phyloP scores from a whole-genome alignment of 2,797 vertebrate genomes.

The Parauchenoglanis ngamensis region DNA sequence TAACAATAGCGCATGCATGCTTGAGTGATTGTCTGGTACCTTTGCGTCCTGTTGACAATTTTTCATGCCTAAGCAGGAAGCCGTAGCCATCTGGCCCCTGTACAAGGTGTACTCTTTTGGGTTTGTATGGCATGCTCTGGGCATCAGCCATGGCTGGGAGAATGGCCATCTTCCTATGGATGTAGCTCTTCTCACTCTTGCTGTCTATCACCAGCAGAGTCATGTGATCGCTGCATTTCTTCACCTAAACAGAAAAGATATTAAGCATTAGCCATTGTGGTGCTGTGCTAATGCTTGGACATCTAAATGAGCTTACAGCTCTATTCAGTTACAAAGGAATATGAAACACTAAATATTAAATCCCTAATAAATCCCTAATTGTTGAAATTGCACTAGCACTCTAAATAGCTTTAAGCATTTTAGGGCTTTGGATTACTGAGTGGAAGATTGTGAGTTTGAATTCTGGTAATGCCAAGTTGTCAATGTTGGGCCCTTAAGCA shows the following conservation, averaged over 20 bases:
- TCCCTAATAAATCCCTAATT: neutral
- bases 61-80: conserved; percentile 87
- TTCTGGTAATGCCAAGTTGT: neutral
- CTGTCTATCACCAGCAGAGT: conserved; percentile 84
- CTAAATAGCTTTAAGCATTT: neutral
- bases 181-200: conserved; percentile 77
- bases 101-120: conserved; percentile 77
- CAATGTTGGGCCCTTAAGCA: neutral
- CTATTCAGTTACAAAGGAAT: neutral
- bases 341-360: neutral
- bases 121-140: conserved; percentile 74
- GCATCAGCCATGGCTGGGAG: conserved; percentile 79
- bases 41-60: conserved; percentile 53
- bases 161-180: conserved; percentile 74
- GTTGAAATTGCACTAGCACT: neutral
- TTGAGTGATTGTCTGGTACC: conserved; percentile 70
- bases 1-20: neutral
- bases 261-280: neutral
- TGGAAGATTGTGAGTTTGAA: neutral
- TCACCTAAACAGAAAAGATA: conserved; percentile 73
- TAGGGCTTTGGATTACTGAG: neutral
- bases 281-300: neutral
- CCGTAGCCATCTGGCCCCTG: conserved; percentile 83
- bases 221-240: conserved; percentile 75
- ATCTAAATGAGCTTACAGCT: neutral